These are phyloP conservation scores for Ectobius pallidus DNA, from an alignment of 2,888 invertebrate genomes.

Conservation along the genomic window DNA sequence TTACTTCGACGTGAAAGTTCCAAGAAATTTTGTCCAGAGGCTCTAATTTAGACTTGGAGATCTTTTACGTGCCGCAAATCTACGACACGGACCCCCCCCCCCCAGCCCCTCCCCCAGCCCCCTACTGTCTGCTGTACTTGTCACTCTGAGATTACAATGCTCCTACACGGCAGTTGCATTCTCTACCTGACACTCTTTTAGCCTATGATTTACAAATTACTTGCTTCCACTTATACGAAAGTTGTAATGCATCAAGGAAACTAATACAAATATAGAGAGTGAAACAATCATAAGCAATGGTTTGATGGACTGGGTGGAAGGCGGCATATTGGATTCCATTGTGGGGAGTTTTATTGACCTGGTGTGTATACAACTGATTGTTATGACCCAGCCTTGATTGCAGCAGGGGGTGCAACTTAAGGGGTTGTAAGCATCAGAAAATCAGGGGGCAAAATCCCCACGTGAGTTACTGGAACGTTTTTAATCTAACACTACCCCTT, in stretches of 20 bases:
- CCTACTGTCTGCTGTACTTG: no score
- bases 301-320: neutral
- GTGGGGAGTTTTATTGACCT: neutral
- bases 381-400: constrained; percentile 23
- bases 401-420: constrained; percentile 1
- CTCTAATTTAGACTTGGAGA: no score
- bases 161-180: no score
- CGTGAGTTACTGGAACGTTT: constrained; percentile 23
- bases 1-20: no score
- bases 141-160: no score
- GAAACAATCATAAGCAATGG: constrained; percentile 10
- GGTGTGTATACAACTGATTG: constrained; percentile 3
- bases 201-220: no score
- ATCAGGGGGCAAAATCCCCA: constrained; percentile 19
- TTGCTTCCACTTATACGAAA: no score
- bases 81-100: no score
- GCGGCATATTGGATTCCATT: constrained; percentile 22
- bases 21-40: no score
- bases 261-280: neutral
- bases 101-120: no score
- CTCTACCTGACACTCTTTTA: no score
- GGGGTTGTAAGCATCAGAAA: neutral
- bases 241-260: constrained; percentile 1
- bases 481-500: constrained; percentile 18
- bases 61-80: no score